These are phyloP conservation scores for Poeciliopsis turneri DNA, from an alignment of 2,797 vertebrate species.

Conservation along the genomic window DNA sequence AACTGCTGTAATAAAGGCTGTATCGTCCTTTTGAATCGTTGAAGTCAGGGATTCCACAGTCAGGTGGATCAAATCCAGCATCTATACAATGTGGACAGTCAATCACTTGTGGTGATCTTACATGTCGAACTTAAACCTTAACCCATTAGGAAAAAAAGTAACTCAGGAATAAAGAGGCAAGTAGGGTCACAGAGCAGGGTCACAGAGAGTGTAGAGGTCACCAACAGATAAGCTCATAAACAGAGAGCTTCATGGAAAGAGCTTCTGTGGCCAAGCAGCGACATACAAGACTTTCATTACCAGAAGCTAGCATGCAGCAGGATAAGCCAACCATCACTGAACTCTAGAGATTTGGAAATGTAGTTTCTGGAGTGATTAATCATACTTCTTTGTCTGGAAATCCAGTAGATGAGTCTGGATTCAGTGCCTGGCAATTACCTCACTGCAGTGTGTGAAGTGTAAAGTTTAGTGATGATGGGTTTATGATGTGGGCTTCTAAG, in stretches of 20 bases:
- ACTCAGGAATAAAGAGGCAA: background rate
- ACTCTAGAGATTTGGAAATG: background rate
- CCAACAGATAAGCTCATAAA: background rate
- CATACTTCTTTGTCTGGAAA: background rate
- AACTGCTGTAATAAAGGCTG: background rate
- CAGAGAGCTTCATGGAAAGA: background rate
- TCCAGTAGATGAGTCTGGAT: background rate
- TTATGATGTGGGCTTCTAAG: background rate
- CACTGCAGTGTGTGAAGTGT: background rate
- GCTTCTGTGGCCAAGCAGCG: background rate
- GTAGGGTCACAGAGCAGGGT: background rate
- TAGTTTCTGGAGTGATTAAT: background rate
- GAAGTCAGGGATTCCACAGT: background rate
- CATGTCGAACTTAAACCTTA: background rate
- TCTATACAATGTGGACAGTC: background rate
- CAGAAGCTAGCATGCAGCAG: background rate
- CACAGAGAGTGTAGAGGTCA: background rate
- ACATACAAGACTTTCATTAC: background rate
- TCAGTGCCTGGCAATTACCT: background rate
- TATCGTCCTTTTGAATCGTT: background rate
- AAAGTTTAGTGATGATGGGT: background rate
- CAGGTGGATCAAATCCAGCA: background rate
- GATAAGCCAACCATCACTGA: background rate
- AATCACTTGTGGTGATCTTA: background rate
- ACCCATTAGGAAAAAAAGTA: background rate